These are phyloP conservation scores for Drosophila colorata DNA, from an alignment of 2,888 invertebrate genomes.

Conservation along the genomic window DNA sequence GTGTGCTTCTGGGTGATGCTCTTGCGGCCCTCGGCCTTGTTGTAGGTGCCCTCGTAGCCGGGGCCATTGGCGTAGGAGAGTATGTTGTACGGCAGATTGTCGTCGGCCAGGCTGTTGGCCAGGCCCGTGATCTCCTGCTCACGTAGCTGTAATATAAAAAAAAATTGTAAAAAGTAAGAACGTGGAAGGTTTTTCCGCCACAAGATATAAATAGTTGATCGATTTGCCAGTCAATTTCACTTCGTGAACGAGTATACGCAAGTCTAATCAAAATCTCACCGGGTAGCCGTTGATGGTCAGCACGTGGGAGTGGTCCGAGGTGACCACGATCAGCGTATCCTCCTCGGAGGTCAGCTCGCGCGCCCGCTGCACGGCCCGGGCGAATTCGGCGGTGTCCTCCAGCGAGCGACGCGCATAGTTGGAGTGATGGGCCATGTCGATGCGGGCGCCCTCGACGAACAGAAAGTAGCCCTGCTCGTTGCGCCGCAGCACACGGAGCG, in stretches of 20 bases:
- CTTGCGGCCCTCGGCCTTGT: conserved; percentile 67
- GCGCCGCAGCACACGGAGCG: conserved; percentile 88
- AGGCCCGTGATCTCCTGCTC: conserved; percentile 87
- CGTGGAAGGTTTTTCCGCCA: no score
- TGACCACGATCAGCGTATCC: conserved; percentile 94
- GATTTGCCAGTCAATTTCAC: no score
- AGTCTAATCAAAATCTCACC: conserved; percentile 86
- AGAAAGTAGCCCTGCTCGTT: conserved; percentile 90
- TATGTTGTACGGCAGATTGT: conserved; percentile 88
- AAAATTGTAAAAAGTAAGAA: no score
- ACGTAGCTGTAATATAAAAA: conserved; percentile 76
- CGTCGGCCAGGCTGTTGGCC: conserved; percentile 86
- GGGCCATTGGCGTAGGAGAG: conserved; percentile 92
- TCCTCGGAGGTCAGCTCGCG: conserved; percentile 87
- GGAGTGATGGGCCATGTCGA: conserved; percentile 88
- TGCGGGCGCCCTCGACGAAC: conserved; percentile 89
- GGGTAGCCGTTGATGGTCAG: conserved; percentile 92
- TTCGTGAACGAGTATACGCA: no score
- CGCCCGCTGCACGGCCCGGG: conserved; percentile 89
- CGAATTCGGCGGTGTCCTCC: conserved; percentile 92
- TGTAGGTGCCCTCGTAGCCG: conserved; percentile 86
- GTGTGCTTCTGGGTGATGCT: conserved; percentile 66
- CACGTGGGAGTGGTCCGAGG: conserved; percentile 93
- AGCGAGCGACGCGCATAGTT: conserved; percentile 89
- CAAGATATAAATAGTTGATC: no score